Conservation (phyloP, 2,113 vertebrate genomes). For the Poeciliopsis retropinna region DNA sequence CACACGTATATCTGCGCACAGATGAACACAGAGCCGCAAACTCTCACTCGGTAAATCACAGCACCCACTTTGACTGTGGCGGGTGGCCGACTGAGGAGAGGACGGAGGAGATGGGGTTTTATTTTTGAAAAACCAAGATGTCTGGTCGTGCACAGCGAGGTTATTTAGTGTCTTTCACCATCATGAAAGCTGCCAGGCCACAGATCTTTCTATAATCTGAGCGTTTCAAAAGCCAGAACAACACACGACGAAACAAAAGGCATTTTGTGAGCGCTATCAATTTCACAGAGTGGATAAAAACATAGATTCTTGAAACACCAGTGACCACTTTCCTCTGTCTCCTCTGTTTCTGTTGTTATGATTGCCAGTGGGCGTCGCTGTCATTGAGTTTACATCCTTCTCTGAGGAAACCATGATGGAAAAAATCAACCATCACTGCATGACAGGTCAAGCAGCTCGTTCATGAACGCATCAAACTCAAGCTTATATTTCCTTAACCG, state of each 20-base stretch:
- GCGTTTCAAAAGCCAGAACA: slow-evolving; percentile 5
- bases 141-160: slow-evolving; percentile 27
- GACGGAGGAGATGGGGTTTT: slow-evolving; percentile 18
- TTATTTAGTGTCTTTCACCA: slow-evolving; percentile 33
- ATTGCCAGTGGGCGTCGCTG: background rate
- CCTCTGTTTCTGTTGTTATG: background rate
- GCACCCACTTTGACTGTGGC: slow-evolving; percentile 43
- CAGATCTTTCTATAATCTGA: slow-evolving; percentile 39
- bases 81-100: slow-evolving; percentile 19
- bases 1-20: background rate
- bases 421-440: too few species aligned
- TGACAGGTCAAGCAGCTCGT: too few species aligned
- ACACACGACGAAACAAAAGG: background rate
- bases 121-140: slow-evolving; percentile 39
- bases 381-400: background rate
- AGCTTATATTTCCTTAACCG: too few species aligned
- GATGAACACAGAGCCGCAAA: slow-evolving; percentile 18
- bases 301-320: background rate
- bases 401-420: background rate
- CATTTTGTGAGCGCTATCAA: background rate
- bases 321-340: background rate
- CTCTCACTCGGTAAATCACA: slow-evolving; percentile 46
- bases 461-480: too few species aligned
- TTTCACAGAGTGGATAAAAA: background rate
- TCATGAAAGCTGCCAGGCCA: slow-evolving; percentile 43